Percentiles rank a stretch among this genome's conserved stretches.
Conservation (phyloP, 2,113 vertebrate genomes). For the Morone chrysops region DNA sequence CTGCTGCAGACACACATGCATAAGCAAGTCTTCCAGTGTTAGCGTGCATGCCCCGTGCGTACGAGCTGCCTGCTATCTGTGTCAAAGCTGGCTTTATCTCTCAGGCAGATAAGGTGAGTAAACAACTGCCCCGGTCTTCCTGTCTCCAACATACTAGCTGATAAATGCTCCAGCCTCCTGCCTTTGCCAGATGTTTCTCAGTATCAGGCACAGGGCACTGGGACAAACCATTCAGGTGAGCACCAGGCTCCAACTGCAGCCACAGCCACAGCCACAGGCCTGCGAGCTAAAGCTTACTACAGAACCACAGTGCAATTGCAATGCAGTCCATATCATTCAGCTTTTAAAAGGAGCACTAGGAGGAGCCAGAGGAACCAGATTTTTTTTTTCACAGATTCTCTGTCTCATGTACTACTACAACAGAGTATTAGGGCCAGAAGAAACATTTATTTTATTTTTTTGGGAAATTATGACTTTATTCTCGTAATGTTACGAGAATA, state of each 20-base stretch:
- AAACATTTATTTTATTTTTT: too few species aligned
- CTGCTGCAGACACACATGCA: conserved; percentile 10
- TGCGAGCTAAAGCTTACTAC: background rate
- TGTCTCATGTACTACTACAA: too few species aligned
- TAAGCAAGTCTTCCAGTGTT: conserved; percentile 40
- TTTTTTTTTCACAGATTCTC: too few species aligned
- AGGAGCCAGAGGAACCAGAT: too few species aligned
- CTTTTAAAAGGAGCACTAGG: too few species aligned
- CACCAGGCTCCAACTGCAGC: conserved; percentile 49
- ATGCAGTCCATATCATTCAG: too few species aligned
- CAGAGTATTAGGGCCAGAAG: too few species aligned
- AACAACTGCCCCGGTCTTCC: conserved; percentile 67
- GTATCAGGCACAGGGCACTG: background rate
- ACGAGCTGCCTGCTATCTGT: conserved; percentile 58
- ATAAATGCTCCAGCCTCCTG: conserved; percentile 36
- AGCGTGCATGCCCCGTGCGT: conserved; percentile 34
- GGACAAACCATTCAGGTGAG: conserved; percentile 35
- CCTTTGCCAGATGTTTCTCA: conserved; percentile 30
- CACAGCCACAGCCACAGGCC: conserved; percentile 29
- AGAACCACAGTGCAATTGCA: background rate
- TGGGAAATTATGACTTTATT: too few species aligned
- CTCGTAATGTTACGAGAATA: too few species aligned
- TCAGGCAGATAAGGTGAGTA: conserved; percentile 74
- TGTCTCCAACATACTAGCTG: conserved; percentile 46
- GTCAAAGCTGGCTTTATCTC: conserved; percentile 78